Conservation (phyloP, 2,888 invertebrate species). For the Drosophila falleni region DNA sequence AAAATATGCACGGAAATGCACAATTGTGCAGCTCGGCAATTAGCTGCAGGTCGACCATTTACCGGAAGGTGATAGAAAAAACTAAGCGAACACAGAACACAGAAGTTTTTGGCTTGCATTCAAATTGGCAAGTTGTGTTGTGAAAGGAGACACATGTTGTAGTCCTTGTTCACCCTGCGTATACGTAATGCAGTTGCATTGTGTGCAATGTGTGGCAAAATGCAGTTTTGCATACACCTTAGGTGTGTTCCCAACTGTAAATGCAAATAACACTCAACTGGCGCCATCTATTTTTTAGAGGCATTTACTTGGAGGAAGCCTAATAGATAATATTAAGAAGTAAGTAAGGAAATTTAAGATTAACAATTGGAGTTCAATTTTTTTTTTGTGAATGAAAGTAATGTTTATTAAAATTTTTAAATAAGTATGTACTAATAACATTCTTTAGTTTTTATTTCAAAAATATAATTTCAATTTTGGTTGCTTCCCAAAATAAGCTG, state of each 20-base stretch:
- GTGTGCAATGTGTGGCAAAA: slow-evolving; percentile 26
- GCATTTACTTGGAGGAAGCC: background rate
- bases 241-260: slow-evolving; percentile 14
- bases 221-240: slow-evolving; percentile 30
- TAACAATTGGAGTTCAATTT: too few relatives aligned
- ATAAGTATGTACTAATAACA: too few relatives aligned
- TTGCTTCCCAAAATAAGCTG: too few relatives aligned
- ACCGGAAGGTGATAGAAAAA: slow-evolving; percentile 56
- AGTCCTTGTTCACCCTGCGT: slow-evolving; percentile 62
- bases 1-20: slow-evolving; percentile 85
- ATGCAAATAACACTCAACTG: background rate
- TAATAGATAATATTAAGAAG: background rate
- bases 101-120: slow-evolving; percentile 77
- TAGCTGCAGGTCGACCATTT: slow-evolving; percentile 73
- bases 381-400: too few relatives aligned
- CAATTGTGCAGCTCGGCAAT: slow-evolving; percentile 84
- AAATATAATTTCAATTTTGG: too few relatives aligned
- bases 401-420: too few relatives aligned
- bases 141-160: slow-evolving; percentile 47
- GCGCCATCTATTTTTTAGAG: background rate
- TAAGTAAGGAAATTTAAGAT: too few relatives aligned
- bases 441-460: background rate
- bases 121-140: slow-evolving; percentile 54
- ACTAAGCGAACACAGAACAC: slow-evolving; percentile 29
- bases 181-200: slow-evolving; percentile 72